Conservation (phyloP, 2,113 vertebrate species). For the Lanius collurio region DNA sequence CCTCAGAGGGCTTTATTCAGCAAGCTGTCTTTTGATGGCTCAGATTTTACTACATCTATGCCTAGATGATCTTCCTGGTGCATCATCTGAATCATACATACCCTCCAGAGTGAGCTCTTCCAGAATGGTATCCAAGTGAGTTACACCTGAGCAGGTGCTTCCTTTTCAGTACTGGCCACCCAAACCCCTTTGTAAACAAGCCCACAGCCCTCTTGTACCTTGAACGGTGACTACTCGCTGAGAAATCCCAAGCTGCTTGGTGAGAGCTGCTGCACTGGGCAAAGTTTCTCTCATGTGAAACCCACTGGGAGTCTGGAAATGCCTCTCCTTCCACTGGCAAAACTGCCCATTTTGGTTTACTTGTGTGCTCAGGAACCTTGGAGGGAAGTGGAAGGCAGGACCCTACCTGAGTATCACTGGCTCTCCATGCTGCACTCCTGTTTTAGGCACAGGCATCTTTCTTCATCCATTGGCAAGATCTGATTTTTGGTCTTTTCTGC, state of each 20-base stretch:
- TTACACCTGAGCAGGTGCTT: neutral
- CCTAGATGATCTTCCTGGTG: neutral
- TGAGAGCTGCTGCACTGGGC: neutral
- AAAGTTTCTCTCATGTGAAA: neutral
- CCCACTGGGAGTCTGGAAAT: neutral
- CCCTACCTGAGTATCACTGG: too few relatives aligned
- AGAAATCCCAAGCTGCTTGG: neutral
- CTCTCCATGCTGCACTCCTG: neutral
- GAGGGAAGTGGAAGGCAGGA: neutral
- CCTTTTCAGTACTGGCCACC: neutral
- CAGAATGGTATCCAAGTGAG: neutral
- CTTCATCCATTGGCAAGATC: neutral
- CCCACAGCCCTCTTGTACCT: neutral
- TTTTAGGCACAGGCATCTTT: neutral
- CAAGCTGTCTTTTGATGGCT: neutral
- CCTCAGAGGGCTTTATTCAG: neutral
- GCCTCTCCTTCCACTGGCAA: neutral
- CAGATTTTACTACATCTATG: neutral
- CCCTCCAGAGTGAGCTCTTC: neutral
- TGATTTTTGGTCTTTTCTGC: neutral
- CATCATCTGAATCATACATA: accelerated
- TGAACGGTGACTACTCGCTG: neutral
- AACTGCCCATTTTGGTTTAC: neutral
- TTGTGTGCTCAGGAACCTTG: neutral
- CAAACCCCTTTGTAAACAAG: neutral